These are phyloP conservation scores for Cyphomyrus plagiostoma DNA, from an alignment of 2,113 vertebrate genomes.

Conservation along the genomic window DNA sequence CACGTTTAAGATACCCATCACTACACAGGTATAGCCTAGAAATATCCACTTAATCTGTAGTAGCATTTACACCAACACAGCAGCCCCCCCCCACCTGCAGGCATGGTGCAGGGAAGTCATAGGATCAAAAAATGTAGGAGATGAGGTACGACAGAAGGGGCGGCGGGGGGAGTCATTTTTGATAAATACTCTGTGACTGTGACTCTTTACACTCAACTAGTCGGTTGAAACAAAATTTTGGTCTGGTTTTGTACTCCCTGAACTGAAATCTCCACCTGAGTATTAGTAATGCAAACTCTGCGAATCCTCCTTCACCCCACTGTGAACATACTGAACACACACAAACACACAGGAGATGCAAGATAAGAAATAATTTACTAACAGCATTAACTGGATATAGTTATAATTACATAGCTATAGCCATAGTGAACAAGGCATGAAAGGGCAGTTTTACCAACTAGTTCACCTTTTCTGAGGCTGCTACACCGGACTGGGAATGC, in stretches of 20 bases:
- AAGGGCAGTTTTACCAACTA: not conserved
- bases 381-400: not conserved
- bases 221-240: too few species aligned
- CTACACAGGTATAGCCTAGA: not conserved
- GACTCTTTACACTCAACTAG: too few species aligned
- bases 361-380: not conserved
- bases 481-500: not conserved
- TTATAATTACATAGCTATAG: not conserved
- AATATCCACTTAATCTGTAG: not conserved
- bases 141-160: not conserved
- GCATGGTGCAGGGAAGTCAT: not conserved
- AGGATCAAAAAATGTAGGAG: not conserved
- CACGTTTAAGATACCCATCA: not conserved
- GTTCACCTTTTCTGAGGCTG: not conserved
- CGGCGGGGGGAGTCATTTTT: too few species aligned
- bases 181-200: too few species aligned
- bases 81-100: not conserved
- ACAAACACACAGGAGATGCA: not conserved
- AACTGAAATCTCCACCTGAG: not conserved
- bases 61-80: not conserved
- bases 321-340: not conserved
- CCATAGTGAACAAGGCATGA: not conserved
- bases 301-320: not conserved
- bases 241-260: too few species aligned
- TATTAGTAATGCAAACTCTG: not conserved